Evolutionary conservation across 2,113 vertebrate genomes (phyloP).

Genomic region (Cyanistes caeruleus): DNA sequence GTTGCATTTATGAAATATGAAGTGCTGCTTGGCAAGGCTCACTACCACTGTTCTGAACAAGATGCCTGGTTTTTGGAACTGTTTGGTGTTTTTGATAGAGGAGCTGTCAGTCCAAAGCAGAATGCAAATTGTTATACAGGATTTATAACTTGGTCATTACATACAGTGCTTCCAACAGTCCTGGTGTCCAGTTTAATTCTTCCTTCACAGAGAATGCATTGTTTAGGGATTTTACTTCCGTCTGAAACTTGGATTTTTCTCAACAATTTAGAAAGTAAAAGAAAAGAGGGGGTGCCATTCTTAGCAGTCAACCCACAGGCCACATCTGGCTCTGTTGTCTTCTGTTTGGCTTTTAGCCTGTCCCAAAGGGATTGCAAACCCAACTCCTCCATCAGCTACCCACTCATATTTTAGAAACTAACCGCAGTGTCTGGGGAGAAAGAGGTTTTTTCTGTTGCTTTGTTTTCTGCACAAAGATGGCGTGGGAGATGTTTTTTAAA

Average conservation of each 20-base stretch:
- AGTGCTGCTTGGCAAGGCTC: neutral
- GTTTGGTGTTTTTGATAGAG: neutral
- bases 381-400: neutral
- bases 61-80: neutral
- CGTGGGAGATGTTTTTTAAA: conserved; percentile 22
- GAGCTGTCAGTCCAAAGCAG: neutral
- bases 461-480: neutral
- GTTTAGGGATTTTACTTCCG: neutral
- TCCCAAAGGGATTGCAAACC: conserved; percentile 1
- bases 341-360: conserved; percentile 11
- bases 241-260: neutral
- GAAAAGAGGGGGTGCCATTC: neutral
- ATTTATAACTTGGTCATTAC: neutral
- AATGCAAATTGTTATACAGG: neutral
- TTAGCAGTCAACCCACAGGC: neutral
- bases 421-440: neutral
- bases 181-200: neutral
- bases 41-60: neutral
- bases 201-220: neutral
- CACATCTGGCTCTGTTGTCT: conserved; percentile 31
- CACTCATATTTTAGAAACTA: neutral
- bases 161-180: neutral
- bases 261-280: neutral
- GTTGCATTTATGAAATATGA: fast-evolving
- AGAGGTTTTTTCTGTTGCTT: neutral